Percentiles rank a stretch among this genome's conserved stretches.
These are phyloP conservation scores for Epirrhoe alternata DNA, from an alignment of 2,888 invertebrate species.

Conservation along the genomic window DNA sequence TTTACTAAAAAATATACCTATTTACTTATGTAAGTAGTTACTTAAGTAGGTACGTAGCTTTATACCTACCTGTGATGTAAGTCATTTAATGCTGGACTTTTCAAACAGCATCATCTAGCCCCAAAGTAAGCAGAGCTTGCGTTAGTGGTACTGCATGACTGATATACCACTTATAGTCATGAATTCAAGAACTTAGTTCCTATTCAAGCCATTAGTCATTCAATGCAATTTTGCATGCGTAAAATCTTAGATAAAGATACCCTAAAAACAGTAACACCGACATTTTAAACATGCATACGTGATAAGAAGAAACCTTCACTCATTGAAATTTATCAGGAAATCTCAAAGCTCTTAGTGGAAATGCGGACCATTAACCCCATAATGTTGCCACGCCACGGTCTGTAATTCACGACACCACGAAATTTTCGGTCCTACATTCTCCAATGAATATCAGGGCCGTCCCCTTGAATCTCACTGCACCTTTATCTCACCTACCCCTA, in stretches of 20 bases:
- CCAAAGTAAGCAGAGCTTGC: too few species aligned
- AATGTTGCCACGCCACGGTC: slow-evolving; percentile 17
- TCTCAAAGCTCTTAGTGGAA: slow-evolving; percentile 13
- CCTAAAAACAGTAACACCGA: neutral
- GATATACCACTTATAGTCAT: too few species aligned
- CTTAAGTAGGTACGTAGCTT: too few species aligned
- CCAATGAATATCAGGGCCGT: slow-evolving; percentile 34
- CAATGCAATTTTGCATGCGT: neutral
- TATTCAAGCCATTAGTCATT: too few species aligned
- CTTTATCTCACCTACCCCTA: slow-evolving; percentile 57
- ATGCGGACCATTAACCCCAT: slow-evolving; percentile 17
- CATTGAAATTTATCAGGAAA: slow-evolving; percentile 12
- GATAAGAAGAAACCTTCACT: slow-evolving; percentile 1
- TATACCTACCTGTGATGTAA: too few species aligned
- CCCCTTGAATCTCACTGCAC: slow-evolving; percentile 50
- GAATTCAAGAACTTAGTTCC: too few species aligned
- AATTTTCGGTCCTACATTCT: slow-evolving; percentile 32
- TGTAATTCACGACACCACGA: slow-evolving; percentile 25
- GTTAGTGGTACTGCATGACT: too few species aligned
- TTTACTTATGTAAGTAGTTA: too few species aligned
- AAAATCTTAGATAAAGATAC: neutral
- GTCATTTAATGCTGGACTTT: too few species aligned
- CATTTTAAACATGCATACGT: neutral
- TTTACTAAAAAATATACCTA: too few species aligned
- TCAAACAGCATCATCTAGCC: too few species aligned